Conservation (phyloP, 2,888 invertebrate species). For the Leucozona laternaria region DNA sequence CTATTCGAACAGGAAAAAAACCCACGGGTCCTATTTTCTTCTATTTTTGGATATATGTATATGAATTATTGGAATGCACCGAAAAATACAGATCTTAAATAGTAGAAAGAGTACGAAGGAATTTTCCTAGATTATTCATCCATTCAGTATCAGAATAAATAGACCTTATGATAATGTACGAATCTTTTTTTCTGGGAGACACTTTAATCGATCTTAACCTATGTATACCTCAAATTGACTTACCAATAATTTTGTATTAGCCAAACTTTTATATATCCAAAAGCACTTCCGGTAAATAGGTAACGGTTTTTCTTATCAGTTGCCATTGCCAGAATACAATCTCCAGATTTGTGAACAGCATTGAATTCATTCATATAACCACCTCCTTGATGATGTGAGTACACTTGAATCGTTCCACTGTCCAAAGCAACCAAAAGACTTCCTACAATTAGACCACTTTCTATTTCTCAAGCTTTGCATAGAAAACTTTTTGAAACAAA, state of each 20-base stretch:
- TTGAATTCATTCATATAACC: conserved; percentile 89
- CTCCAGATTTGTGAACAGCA: conserved; percentile 88
- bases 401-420: conserved; percentile 90
- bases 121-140: too few species aligned
- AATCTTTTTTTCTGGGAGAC: too few species aligned
- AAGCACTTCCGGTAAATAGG: conserved; percentile 89
- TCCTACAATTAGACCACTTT: conserved; percentile 82
- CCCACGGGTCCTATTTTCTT: too few species aligned
- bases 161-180: too few species aligned
- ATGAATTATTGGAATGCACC: too few species aligned
- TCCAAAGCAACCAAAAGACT: conserved; percentile 89
- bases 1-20: too few species aligned
- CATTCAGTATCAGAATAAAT: too few species aligned
- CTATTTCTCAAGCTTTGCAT: neutral
- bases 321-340: conserved; percentile 86
- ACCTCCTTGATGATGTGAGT: conserved; percentile 91
- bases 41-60: too few species aligned
- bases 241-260: conserved; percentile 88
- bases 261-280: conserved; percentile 93
- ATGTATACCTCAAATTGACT: conserved; percentile 60
- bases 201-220: too few species aligned
- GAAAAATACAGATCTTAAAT: too few species aligned
- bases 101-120: too few species aligned
- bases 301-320: conserved; percentile 89
- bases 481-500: conserved; percentile 45